Percentiles rank a stretch among this genome's conserved stretches.
Conservation (phyloP, 2,888 invertebrate genomes). For the Chrysopilus asiliformis region DNA sequence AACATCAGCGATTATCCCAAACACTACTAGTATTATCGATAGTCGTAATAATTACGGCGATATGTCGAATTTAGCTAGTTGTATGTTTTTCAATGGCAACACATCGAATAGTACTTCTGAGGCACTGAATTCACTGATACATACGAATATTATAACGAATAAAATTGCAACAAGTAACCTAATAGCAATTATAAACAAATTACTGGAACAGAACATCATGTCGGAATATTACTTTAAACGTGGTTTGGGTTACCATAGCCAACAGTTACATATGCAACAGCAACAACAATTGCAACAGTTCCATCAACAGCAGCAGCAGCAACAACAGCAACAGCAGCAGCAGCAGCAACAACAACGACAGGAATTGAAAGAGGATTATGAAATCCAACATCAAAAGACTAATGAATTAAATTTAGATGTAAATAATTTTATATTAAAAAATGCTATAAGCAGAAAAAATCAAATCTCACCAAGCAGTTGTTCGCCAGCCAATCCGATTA, state of each 20-base stretch:
- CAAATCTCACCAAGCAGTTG: too few species aligned
- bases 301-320: neutral
- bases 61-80: neutral
- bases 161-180: conserved; percentile 22
- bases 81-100: neutral
- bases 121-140: conserved; percentile 19
- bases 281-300: conserved; percentile 1
- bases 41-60: conserved; percentile 5
- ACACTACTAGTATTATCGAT: too few species aligned
- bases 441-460: too few species aligned
- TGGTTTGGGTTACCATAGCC: conserved; percentile 16
- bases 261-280: conserved; percentile 4
- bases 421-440: too few species aligned
- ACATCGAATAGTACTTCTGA: conserved; percentile 13
- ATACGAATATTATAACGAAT: conserved; percentile 20
- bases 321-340: conserved; percentile 11
- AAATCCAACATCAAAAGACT: too few species aligned
- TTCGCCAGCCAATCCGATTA: too few species aligned
- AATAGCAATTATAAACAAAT: conserved; percentile 20
- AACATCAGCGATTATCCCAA: conserved; percentile 2
- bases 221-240: conserved; percentile 22
- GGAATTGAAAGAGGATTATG: too few species aligned
- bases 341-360: conserved; percentile 8
- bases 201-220: conserved; percentile 21
- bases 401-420: too few species aligned